A percentile compares a stretch with the other conserved stretches of the same genome.
Evolutionary conservation across 2,113 vertebrate species (phyloP).

Genomic region (Blennius ocellaris): DNA sequence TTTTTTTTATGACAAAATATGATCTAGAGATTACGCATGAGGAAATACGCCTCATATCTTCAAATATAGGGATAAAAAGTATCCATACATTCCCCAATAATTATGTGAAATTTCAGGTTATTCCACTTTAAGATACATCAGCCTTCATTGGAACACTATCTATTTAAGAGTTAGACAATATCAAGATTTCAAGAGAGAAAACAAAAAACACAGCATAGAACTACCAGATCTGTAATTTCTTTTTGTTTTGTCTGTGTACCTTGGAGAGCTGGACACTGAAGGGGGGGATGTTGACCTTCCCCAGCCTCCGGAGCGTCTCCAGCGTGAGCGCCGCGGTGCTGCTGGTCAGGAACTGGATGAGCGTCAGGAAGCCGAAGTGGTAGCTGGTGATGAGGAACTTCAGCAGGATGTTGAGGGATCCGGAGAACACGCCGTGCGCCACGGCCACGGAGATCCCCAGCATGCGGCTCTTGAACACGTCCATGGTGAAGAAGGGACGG

Average conservation of each 20-base stretch:
- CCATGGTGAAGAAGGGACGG: constrained; percentile 63
- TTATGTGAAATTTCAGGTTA: no score
- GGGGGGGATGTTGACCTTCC: constrained; percentile 87
- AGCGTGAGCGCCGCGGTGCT: constrained; percentile 89
- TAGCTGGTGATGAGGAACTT: constrained; percentile 94
- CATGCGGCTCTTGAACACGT: constrained; percentile 82
- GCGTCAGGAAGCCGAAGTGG: constrained; percentile 91
- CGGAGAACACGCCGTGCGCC: constrained; percentile 94
- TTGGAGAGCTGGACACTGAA: constrained; percentile 89
- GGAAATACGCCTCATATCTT: no score
- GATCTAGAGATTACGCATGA: no score
- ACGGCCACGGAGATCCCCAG: constrained; percentile 93
- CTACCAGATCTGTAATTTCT: neutral
- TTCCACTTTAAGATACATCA: no score
- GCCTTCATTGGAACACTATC: no score
- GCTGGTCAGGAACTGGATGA: constrained; percentile 94
- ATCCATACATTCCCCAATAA: no score
- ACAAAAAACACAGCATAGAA: no score
- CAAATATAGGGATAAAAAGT: no score
- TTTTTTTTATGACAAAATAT: no score
- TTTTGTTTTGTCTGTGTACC: constrained; percentile 60
- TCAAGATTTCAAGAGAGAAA: no score
- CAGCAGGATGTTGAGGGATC: constrained; percentile 93
- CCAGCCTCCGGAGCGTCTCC: constrained; percentile 88
- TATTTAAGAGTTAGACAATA: no score